Base-by-base conservation (phyloP, 2,888 invertebrate species). In the Torymus aiolomorphi region DNA sequence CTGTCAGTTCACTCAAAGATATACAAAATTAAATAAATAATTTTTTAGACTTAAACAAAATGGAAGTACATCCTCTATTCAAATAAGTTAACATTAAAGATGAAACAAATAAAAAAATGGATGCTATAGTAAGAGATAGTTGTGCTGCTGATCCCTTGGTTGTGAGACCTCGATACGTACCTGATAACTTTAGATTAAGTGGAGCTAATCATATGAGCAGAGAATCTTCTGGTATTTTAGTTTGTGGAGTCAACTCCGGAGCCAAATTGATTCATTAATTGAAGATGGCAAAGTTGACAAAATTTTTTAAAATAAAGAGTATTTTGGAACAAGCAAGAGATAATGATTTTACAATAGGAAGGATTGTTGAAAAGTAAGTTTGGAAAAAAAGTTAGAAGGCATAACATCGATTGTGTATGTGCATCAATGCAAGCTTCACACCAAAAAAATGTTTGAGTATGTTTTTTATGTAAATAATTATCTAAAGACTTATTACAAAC, bases 361-460 rank as follows among this genome's bases (percentile, higher is more conserved):
- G 92, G 89, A 92, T 95, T 4, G 91, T 95, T 0, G 95, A 95
- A 86, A 93, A 93, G 85, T 92, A 95, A 0, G 94, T 94, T 0
- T 96, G 92, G 88, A n/a, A 90, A 91, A 70, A 96, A 96, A 89
- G 93, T 98, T 0, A 94, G 92, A 8, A 91, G 93, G 74, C 92
- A 92, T 56, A 93, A 94, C 82, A 90, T 98, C 5, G 97, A 97
- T 84, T 92, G 92, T 80, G 89, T 97, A 18, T 92, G 97, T 20
- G 93, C 96, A 1, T 92, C 95, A 2, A 94, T 97, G 90, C 97
- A 98, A 90, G 94, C 97, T 0, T 93, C 95, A 5, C 97, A 97
- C 90, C 97, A 94, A 93, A 83, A 94, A 95, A 88, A 96, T 97
- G 95, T 97, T 94, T 89, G 93, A 96, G 95, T 96, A 91, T 91